Evolutionary conservation across 2,797 vertebrate species (phyloP).

Genomic region (Poecilia picta): DNA sequence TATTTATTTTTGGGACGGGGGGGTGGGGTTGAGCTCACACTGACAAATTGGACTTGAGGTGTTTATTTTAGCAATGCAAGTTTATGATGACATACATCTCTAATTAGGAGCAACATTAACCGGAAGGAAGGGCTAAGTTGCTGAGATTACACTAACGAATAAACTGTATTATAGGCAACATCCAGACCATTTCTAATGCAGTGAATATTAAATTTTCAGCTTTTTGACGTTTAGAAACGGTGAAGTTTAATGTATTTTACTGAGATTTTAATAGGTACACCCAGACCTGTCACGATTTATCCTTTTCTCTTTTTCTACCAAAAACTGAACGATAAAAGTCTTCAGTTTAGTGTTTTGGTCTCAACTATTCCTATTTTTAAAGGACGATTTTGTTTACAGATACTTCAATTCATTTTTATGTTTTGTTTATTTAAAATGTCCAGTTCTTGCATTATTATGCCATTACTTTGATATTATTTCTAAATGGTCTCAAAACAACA

Average conservation of each 20-base stretch:
- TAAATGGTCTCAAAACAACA: too few relatives aligned
- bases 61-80: constrained; percentile 19
- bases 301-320: too few relatives aligned
- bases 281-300: too few relatives aligned
- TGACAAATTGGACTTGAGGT: constrained; percentile 34
- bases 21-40: constrained; percentile 18
- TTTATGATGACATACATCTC: constrained; percentile 6
- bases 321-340: too few relatives aligned
- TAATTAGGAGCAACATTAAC: constrained; percentile 4
- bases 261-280: background rate
- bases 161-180: background rate
- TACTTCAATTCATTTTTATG: too few relatives aligned
- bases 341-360: too few relatives aligned
- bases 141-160: background rate
- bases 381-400: too few relatives aligned
- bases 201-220: background rate
- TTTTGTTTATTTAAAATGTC: too few relatives aligned
- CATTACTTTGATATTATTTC: too few relatives aligned
- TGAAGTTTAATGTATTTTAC: background rate
- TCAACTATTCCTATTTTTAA: too few relatives aligned
- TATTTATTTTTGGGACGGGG: constrained; percentile 37
- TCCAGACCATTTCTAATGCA: background rate
- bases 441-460: too few relatives aligned
- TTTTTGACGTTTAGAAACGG: background rate
- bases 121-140: background rate